Percentiles rank a stretch among this genome's conserved stretches.
Conservation (phyloP, 2,797 vertebrate genomes). For the Danio tinwini region DNA sequence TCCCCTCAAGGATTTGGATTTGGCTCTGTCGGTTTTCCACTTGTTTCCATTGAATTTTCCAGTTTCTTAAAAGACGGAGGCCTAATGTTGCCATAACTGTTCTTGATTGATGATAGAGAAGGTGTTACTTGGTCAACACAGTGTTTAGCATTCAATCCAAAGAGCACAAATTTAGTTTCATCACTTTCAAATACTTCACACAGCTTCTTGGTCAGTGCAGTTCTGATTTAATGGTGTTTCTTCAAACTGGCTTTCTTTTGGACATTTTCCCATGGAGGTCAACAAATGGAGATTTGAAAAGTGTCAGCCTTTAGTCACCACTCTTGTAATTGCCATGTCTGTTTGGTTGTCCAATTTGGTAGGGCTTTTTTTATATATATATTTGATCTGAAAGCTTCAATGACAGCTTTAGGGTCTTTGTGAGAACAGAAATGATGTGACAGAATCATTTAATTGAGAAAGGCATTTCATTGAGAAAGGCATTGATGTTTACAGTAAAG, state of each 20-base stretch:
- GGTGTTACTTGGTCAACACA: background rate
- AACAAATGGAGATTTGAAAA: conserved; percentile 10
- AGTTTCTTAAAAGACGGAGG: background rate
- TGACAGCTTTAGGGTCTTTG: background rate
- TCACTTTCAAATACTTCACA: conserved; percentile 7
- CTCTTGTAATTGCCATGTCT: background rate
- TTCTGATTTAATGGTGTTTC: background rate
- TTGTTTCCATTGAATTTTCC: background rate
- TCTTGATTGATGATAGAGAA: background rate
- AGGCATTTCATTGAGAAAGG: background rate
- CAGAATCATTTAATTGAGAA: background rate
- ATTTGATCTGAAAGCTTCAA: background rate
- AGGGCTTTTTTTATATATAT: no score
- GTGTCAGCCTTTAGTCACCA: background rate
- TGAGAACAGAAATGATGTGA: background rate
- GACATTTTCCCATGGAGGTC: conserved; percentile 4
- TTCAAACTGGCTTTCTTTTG: conserved; percentile 14
- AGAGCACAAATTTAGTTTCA: conserved; percentile 8
- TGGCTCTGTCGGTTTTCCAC: background rate
- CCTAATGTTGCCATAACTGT: background rate
- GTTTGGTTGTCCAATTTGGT: conserved; percentile 2
- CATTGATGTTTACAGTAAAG: no score
- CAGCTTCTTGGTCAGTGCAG: conserved; percentile 3
- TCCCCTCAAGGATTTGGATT: background rate
- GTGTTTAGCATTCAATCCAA: conserved; percentile 11